Evolutionary conservation across 2,888 invertebrate species (phyloP).

Genomic region (Ctenicera cuprea): DNA sequence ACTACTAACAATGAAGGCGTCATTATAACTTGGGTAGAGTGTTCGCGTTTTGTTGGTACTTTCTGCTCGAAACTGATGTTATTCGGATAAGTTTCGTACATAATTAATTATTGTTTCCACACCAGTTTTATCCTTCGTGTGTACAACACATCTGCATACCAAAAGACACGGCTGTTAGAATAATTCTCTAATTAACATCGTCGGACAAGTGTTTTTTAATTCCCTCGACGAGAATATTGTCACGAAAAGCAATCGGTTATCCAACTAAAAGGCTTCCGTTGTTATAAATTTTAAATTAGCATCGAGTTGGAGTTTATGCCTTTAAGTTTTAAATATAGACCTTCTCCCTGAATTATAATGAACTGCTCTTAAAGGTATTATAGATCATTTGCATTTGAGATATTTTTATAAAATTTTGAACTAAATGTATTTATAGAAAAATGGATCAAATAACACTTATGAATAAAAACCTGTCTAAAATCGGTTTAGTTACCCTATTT

Average conservation of each 20-base stretch:
- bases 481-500: no score
- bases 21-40: constrained; percentile 1
- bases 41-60: neutral
- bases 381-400: no score
- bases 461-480: no score
- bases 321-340: constrained; percentile 19
- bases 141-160: constrained; percentile 5
- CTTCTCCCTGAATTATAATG: neutral
- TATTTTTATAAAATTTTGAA: no score
- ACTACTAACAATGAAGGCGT: constrained; percentile 1
- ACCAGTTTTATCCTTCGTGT: neutral
- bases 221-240: constrained; percentile 34
- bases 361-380: neutral
- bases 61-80: constrained; percentile 8
- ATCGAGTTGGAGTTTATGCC: constrained; percentile 22
- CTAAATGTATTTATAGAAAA: no score
- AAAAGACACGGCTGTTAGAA: constrained; percentile 27
- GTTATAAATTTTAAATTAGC: constrained; percentile 36
- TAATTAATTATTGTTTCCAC: constrained; percentile 20
- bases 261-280: constrained; percentile 32
- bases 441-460: no score
- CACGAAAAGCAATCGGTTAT: constrained; percentile 32
- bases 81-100: neutral
- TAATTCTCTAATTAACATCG: constrained; percentile 32
- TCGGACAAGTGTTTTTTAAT: constrained; percentile 21